Evolutionary conservation across 2,797 vertebrate genomes (phyloP), one percentile per base, ranked within the genome.

Genomic region (Euphonia xanthogaster): DNA sequence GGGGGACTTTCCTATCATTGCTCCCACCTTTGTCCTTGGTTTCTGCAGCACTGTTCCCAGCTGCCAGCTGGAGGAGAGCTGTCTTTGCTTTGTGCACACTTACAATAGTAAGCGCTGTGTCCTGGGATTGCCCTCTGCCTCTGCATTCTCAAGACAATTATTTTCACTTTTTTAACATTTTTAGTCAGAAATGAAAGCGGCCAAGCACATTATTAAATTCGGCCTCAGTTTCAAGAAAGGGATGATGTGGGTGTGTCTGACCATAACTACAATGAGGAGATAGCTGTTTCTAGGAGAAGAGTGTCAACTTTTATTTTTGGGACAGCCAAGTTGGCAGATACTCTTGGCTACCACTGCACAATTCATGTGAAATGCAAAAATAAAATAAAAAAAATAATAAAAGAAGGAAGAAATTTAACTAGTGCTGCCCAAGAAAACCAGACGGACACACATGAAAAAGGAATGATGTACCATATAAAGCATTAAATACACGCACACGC

Each of bases 241-340:
- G 72, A 93, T 89, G 68, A 58, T 88, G 81, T 93, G 92, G 89
- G 86, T 94, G 92, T 97, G 86, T 85, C 89, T 87, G 80, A 89
- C 81, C 58, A 91, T 66, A 78, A 70, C 86, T 92, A 91, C 86
- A 54, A 86, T 40, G 58, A 58, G 81, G 81, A 96, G 95, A 96
- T 95, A 95, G 92, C 86, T 85, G 88, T 75, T 96, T 91, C 78
- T 92, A 88, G 78, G 81, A 86, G 86, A 82, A 79, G 30, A 93
- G 79, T 71, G 85, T 95, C 90, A 94, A 20, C 68, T 96, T 97
- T 94, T 97, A 94, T 94, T 94, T 96, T 95, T 91, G 94, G 81
- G 82, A 94, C 71, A 86, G 90, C 51, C 84, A 74, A 94, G 39
- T 19, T 95, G 94, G 94, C 96, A 91, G 78, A 68, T 33, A 13